Percentiles rank a stretch among this genome's conserved stretches.
phyloP scores from a whole-genome alignment of 2,888 invertebrate genomes.

The Dascillus cervinus region DNA sequence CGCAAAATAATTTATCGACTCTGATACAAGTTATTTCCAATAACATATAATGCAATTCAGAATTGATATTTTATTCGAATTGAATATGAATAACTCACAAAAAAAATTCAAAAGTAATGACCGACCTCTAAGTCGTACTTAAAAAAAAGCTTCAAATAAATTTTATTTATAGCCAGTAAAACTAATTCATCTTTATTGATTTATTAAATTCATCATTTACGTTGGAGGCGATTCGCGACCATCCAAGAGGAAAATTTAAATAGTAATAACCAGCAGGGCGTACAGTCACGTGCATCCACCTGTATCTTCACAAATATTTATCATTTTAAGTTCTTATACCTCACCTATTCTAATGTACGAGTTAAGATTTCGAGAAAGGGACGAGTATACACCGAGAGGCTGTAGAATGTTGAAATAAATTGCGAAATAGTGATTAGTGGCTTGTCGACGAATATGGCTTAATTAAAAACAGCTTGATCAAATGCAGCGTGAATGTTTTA shows the following conservation, averaged over 20 bases:
- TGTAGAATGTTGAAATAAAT: conserved; percentile 1
- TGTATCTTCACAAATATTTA: not conserved
- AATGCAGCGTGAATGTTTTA: conserved; percentile 25
- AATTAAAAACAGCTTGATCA: conserved; percentile 24
- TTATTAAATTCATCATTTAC: conserved; percentile 22
- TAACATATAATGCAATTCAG: no score
- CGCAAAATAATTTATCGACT: no score
- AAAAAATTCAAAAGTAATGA: not conserved
- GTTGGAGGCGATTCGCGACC: conserved; percentile 13
- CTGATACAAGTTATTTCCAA: no score
- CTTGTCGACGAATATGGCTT: conserved; percentile 21
- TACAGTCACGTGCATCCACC: conserved; percentile 5
- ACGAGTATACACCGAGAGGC: not conserved
- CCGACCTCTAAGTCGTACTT: not conserved
- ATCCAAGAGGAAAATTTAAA: conserved; percentile 15
- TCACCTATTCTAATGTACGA: not conserved
- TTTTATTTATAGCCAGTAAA: conserved; percentile 1
- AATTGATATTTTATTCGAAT: no score
- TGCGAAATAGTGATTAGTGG: conserved; percentile 19
- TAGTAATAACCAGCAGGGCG: conserved; percentile 13
- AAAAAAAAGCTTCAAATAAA: conserved; percentile 1
- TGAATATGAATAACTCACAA: no score
- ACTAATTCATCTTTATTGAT: conserved; percentile 21
- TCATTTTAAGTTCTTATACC: not conserved
- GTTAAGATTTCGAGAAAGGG: not conserved